These are phyloP conservation scores for Drosophila melanocephala DNA, from an alignment of 2,888 invertebrate genomes.

Conservation along the genomic window DNA sequence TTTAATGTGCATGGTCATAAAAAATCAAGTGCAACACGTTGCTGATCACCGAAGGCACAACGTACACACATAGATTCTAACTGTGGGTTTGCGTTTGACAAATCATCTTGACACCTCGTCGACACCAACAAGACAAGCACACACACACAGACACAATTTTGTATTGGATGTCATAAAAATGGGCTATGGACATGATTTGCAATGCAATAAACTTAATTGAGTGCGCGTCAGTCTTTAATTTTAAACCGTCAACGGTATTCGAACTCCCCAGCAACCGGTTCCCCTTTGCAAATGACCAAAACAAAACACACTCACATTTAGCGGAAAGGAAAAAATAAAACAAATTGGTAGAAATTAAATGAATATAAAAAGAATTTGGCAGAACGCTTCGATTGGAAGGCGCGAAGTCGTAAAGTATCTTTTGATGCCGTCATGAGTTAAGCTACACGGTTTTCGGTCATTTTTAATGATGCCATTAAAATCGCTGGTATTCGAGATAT, in stretches of 20 bases:
- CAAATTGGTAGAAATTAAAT: slow-evolving; percentile 27
- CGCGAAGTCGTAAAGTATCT: slow-evolving; percentile 71
- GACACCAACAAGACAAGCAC: slow-evolving; percentile 12
- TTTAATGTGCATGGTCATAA: slow-evolving; percentile 65
- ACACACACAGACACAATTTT: slow-evolving; percentile 28
- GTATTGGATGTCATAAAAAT: slow-evolving; percentile 72
- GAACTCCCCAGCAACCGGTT: slow-evolving; percentile 55
- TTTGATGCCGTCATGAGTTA: slow-evolving; percentile 68
- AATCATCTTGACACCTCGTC: slow-evolving; percentile 75
- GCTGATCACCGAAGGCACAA: slow-evolving; percentile 36
- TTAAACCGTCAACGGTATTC: slow-evolving; percentile 61
- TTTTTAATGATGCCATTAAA: slow-evolving; percentile 72
- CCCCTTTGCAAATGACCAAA: slow-evolving; percentile 19
- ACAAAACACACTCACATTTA: slow-evolving; percentile 12
- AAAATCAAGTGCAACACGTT: slow-evolving; percentile 80
- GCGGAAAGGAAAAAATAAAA: slow-evolving; percentile 16
- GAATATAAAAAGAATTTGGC: slow-evolving; percentile 26
- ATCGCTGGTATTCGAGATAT: slow-evolving; percentile 35
- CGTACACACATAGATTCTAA: slow-evolving; percentile 53
- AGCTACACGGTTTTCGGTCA: slow-evolving; percentile 45
- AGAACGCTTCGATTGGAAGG: slow-evolving; percentile 49
- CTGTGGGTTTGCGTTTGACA: slow-evolving; percentile 71
- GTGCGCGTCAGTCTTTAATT: slow-evolving; percentile 79
- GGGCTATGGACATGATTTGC: slow-evolving; percentile 78
- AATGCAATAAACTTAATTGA: slow-evolving; percentile 81